Base-by-base conservation (phyloP, 2,113 vertebrate species). In the Mirounga angustirostris region DNA sequence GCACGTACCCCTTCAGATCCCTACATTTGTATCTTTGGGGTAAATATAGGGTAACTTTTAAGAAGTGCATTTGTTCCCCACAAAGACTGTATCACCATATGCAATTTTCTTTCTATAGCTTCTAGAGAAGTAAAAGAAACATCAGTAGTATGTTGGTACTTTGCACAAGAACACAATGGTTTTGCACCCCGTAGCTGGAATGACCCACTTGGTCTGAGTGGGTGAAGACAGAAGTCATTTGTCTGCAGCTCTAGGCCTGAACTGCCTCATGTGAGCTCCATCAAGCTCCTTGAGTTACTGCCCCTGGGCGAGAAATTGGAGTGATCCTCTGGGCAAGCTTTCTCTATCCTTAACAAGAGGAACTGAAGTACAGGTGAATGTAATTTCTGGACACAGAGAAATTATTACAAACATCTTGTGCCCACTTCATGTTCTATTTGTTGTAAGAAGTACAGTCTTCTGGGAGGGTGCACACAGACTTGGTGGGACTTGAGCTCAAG, bases 181-280 rank as follows among this genome's bases (percentile, higher is more conserved):
- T 26, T 85, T 54, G 63, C 6, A 73, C 36, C 19, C 24, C 14
- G 14, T 82, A 36, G 86, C 52, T 89, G 50, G 56, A 43, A 19
- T 46, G 63, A n/a, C 19, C 33, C n/a, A n/a, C 30, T 59, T 74
- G 74, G 40, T 69, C n/a, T 94, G 46, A 80, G 56, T 83, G 43
- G 73, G 63, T 95, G 63, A 96, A 90, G 54, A 74, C 14, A 67
- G 26, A 96, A 78, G 71, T 94, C 56, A 52, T 87, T 81, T 92
- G 9, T 63, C 79, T 12, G 46, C 50, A 79, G 65, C 73, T 93
- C 76, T 74, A 92, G 89, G 50, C 43, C 26, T 69, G 18, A 33
- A 76, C 16, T 19, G 33, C 67, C 65, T 73, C 40, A 92, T 86
- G 13, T 36, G 76, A 50, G 43, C 4, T 13, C 11, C 28, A 28